Base-by-base conservation (phyloP, 1,140 invertebrate species). In the Drosophila sturtevanti region DNA sequence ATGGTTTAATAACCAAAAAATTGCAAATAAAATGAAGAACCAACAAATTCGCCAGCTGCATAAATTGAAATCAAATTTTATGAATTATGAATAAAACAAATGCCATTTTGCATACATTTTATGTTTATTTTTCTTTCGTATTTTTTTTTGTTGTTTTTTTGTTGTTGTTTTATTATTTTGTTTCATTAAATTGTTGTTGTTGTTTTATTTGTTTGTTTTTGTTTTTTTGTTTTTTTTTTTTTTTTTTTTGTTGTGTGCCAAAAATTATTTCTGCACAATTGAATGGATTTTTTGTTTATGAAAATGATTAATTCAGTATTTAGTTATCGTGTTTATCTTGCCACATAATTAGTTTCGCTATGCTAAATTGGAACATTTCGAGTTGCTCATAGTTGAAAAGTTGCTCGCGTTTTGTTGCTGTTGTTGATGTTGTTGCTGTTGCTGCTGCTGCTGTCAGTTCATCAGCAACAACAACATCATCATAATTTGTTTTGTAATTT, bases 301-400 rank as follows among this genome's bases (percentile, higher is more conserved):
- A 69, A 77, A 74, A 81, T 78, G 68, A 85, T 75, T 16, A 65
- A 48, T 48, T 48, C 41, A 21, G 41, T 63, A 64, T 62, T 63
- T 77, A 65, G 55, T 34, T 38, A 54, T 73, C 60, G 64, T 60
- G 73, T 71, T 72, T 76, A 55, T 64, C 59, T 72, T 82, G 82
- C 63, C 84, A 77, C 76, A 63, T 76, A 87, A 87, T 87, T 87
- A 82, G 79, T 87, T 78, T 60, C 41, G 67, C 69, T 84, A 84
- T 78, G 86, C 84, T 87, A 87, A 80, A 89, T 89, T 84, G 84
- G 84, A 87, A 87, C 84, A 87, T 87, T 87, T 77, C 58, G 79
- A 84, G 84, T 87, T 87, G 84, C 84, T 79, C 71, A 70, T 87
- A 89, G 79, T 87, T 75, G 71, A 48, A 63, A 44, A 81, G 74